Conservation (phyloP, 1,140 invertebrate genomes). For the Bombus consobrinus region DNA sequence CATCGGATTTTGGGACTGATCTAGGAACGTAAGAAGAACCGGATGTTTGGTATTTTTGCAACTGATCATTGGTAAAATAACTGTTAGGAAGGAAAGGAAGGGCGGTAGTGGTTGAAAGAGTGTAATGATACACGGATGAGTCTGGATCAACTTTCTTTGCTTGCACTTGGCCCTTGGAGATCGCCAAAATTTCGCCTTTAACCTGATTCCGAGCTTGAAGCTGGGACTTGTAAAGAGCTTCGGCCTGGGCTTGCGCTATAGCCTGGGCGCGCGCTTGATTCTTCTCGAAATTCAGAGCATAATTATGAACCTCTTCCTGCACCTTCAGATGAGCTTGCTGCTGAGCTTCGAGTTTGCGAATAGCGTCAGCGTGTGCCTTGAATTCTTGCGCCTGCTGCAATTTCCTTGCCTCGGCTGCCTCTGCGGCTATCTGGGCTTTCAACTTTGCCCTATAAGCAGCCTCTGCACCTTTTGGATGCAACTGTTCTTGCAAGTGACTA, state of each 20-base stretch:
- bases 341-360: constrained; percentile 77
- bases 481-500: constrained; percentile 74
- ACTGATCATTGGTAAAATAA: constrained; percentile 74
- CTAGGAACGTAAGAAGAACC: constrained; percentile 75
- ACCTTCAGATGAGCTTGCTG: constrained; percentile 78
- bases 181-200: constrained; percentile 75
- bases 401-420: constrained; percentile 76
- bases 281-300: constrained; percentile 78
- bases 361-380: constrained; percentile 80
- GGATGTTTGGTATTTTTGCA: constrained; percentile 75
- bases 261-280: constrained; percentile 79
- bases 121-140: constrained; percentile 77
- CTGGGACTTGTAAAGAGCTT: constrained; percentile 77
- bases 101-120: constrained; percentile 72
- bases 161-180: constrained; percentile 74
- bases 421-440: constrained; percentile 75
- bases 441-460: constrained; percentile 75
- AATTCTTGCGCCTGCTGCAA: constrained; percentile 77
- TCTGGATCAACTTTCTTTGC: constrained; percentile 73
- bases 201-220: constrained; percentile 75
- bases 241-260: constrained; percentile 78
- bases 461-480: constrained; percentile 75
- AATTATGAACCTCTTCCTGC: constrained; percentile 78
- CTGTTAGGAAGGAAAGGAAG: constrained; percentile 72
- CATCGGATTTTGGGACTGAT: constrained; percentile 69